Base-by-base conservation (phyloP, 2,888 invertebrate species). In the Melolontha melolontha region DNA sequence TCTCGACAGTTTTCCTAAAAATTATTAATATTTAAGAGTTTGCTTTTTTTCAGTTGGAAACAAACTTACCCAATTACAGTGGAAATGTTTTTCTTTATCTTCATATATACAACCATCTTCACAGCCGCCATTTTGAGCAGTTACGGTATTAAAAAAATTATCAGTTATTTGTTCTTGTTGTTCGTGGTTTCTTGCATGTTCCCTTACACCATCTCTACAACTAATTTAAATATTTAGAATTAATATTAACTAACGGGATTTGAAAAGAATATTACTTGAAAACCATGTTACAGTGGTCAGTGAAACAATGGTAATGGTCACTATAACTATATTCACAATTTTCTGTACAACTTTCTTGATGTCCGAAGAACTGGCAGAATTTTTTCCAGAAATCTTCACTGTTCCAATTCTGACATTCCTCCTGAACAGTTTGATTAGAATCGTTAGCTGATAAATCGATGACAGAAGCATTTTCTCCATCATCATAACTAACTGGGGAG, bases 261-360 rank as follows among this genome's bases (percentile, higher is more conserved):
- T 62, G 12, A 72, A 70, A 27, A 51, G 14, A 39, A 54, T 78
- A 79, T 81, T 82, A 90, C 90, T 88, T 89, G 77, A 91, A 90
- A 14, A 89, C 87, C 86, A 91, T 88, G 73, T 91, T 90, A 80
- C 94, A 94, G 66, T 89, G 87, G 73, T 93, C 92, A 7, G 91
- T 90, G 72, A 91, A 87, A 82, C 96, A 96, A 77, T 96, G 96
- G 80, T 92, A 95, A 79, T 96, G 96, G 71, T 95, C 95, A 73
- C 91, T 90, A 75, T 90, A 89, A 16, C 89, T 86, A 70, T 89
- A 88, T 77, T 87, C 86, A 78, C 90, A 90, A 39, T 80, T 72
- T 17, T 73, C 70, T 14, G 64, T 70, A 64, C 80, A 80, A 57
- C 78, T 81, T 40, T 83, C 83, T 54, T 79, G 78, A 42, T 79